phyloP scores from a whole-genome alignment of 2,113 vertebrate species.

The Syngnathus scovelli region DNA sequence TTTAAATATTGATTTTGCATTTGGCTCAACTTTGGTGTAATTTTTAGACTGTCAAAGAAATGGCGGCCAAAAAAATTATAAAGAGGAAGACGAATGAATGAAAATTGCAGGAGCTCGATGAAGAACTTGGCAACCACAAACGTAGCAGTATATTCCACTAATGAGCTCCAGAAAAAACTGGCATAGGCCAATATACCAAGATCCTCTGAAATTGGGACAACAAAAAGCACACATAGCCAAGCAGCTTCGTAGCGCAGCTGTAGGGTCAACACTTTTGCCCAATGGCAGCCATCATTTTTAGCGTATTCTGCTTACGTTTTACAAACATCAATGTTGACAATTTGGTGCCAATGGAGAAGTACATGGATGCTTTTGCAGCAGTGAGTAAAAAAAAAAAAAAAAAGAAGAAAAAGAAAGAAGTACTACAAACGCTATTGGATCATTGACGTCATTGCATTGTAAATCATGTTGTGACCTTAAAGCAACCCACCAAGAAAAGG shows the following conservation, averaged over 20 bases:
- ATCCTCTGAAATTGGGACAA: background rate
- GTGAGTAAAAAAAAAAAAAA: background rate
- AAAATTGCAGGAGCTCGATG: background rate
- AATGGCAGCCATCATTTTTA: no score
- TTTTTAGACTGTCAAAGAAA: background rate
- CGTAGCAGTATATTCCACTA: background rate
- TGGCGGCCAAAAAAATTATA: background rate
- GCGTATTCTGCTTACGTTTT: background rate
- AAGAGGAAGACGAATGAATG: background rate
- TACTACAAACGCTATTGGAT: conserved; percentile 2
- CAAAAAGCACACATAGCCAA: background rate
- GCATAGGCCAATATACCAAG: background rate
- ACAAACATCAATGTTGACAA: background rate
- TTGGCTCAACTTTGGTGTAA: background rate
- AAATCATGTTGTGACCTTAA: conserved; percentile 11
- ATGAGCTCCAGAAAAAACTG: background rate
- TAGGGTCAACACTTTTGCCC: no score
- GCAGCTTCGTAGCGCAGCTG: background rate
- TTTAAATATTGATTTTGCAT: background rate
- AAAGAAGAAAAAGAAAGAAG: conserved; percentile 8
- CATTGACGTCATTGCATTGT: conserved; percentile 27
- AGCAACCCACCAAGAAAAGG: conserved; percentile 11
- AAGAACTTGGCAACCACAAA: background rate
- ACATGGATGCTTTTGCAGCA: background rate
- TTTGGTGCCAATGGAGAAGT: background rate